Percentiles rank a stretch among this genome's conserved stretches.
phyloP scores from a whole-genome alignment of 64 coral and sea anemone genomes.

The Astreopora myriophthalma region DNA sequence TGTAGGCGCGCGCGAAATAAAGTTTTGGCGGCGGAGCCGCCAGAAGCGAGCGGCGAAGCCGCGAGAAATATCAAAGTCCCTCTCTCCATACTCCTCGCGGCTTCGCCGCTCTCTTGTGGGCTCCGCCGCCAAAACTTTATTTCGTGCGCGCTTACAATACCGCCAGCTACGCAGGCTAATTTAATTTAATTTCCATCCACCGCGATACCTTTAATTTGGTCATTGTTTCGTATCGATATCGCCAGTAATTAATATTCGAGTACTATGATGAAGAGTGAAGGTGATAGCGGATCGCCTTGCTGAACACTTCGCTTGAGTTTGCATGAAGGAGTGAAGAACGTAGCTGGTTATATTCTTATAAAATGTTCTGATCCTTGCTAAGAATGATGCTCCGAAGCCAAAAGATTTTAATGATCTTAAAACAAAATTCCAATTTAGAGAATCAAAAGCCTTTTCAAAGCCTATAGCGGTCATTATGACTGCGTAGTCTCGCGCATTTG shows the following conservation, averaged over 20 bases:
- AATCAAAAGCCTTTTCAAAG: conserved; percentile 54
- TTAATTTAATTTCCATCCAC: conserved; percentile 11
- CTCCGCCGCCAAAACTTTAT: too few species aligned
- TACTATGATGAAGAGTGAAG: conserved; percentile 37
- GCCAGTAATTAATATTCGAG: conserved; percentile 29
- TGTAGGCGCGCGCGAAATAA: too few species aligned
- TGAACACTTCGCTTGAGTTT: background rate
- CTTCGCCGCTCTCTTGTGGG: too few species aligned
- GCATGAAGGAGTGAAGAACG: conserved; percentile 13
- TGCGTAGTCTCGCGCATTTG: background rate
- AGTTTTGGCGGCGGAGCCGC: too few species aligned
- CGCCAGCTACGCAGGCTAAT: too few species aligned
- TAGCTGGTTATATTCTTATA: conserved; percentile 14
- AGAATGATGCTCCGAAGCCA: conserved; percentile 33
- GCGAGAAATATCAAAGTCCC: too few species aligned
- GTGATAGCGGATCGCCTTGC: conserved; percentile 24
- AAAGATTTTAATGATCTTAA: background rate
- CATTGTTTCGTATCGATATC: background rate
- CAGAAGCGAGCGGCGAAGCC: too few species aligned
- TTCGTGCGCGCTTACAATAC: too few species aligned
- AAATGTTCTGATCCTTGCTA: conserved; percentile 19
- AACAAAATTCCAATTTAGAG: conserved; percentile 6
- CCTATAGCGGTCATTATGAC: conserved; percentile 12
- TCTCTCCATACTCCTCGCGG: too few species aligned
- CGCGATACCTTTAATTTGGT: conserved; percentile 3